These are phyloP conservation scores for Piaya cayana DNA, from an alignment of 2,113 vertebrate species.

Conservation along the genomic window DNA sequence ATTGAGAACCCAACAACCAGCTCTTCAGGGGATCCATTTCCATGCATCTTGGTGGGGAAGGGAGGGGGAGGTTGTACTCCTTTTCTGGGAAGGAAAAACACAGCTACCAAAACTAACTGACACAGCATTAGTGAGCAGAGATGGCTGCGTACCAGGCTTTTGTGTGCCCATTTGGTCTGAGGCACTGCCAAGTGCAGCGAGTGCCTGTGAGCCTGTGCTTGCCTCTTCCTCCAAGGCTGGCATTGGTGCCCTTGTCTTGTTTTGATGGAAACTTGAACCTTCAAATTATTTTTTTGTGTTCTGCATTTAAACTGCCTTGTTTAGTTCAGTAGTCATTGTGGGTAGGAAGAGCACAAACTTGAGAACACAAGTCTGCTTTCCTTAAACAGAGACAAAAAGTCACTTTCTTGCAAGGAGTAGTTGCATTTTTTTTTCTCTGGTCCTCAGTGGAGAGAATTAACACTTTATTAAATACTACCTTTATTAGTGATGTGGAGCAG, in stretches of 20 bases:
- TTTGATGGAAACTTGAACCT: background rate
- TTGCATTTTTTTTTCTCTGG: background rate
- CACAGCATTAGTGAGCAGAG: accelerated
- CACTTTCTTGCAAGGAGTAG: background rate
- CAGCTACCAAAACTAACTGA: background rate
- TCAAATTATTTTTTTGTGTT: background rate
- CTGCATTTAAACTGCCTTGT: background rate
- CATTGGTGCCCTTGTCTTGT: background rate
- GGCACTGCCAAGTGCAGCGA: background rate
- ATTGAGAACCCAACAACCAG: background rate
- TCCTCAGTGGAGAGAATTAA: background rate
- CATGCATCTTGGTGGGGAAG: accelerated
- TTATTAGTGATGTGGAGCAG: background rate
- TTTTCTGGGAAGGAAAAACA: background rate
- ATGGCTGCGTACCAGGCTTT: too few relatives aligned
- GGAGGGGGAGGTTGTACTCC: background rate
- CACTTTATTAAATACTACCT: background rate
- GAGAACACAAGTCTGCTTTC: background rate
- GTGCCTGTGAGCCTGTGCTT: background rate
- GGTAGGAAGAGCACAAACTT: background rate
- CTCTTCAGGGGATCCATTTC: background rate
- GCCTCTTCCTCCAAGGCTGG: background rate
- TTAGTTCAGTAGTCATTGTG: background rate
- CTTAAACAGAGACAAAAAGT: background rate
- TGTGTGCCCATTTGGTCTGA: background rate